Evolutionary conservation across 2,797 vertebrate genomes (phyloP), one percentile per base, ranked within the genome.

Genomic region (Columba guinea): DNA sequence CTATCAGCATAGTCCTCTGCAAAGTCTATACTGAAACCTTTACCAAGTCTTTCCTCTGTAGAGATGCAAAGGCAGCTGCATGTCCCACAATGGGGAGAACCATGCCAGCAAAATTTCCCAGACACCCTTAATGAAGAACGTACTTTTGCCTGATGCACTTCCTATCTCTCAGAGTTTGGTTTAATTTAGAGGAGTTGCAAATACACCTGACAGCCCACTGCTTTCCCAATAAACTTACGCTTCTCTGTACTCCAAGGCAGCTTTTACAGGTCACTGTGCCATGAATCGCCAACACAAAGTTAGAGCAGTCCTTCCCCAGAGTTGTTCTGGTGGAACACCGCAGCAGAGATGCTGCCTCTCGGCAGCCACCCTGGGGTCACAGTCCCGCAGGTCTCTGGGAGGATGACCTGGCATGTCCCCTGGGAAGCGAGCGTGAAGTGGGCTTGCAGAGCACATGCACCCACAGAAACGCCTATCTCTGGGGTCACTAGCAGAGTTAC

Each of bases 261-360:
- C 30, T 83, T 86, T 67, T 67, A 24, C 63, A 67, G 24, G 39
- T 77, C 27, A 4, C 15, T 9, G 12, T 56, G 59, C 49, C 10
- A 0, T 26, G n/a, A 49, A 16, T 55, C 0, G 0, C 34, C n/a
- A 37, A 11, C 7, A 11, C 0, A 0, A 62, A 51, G 28, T 18
- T 5, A 13, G 46, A 67, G 28, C 52, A 60, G 60, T 22, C 39
- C 39, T 60, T 79, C 28, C 52, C 23, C 56, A 21, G 77, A 18
- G 12, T 7, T 16, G n/a, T 49, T 41, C 16, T 39, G 44, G 19
- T 34, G 32, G 12, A 53, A 52, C 49, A 7, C 32, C 10, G 41
- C 51, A 22, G 19, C 3, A 10, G 53, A 53, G 37, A 30, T 64
- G 27, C 28, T 27, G 49, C 69, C 37, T 46, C 68, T 64, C 37